These are phyloP conservation scores for Potamarius usumacintae DNA, from an alignment of 2,113 vertebrate species.

Conservation along the genomic window DNA sequence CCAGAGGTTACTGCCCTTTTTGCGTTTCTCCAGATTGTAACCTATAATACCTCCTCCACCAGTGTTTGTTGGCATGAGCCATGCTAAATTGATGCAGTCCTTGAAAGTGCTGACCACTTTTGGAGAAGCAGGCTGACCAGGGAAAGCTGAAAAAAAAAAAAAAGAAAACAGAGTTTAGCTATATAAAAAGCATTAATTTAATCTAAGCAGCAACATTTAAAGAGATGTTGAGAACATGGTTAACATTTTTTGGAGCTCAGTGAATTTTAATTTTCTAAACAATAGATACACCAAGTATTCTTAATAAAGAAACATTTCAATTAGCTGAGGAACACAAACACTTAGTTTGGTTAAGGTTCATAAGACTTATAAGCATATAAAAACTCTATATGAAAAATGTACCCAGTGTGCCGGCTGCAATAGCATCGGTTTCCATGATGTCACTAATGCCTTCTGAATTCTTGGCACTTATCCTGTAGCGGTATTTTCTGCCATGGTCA, in stretches of 20 bases:
- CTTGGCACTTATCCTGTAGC: slow-evolving; percentile 81
- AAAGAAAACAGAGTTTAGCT: neutral
- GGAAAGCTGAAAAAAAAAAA: slow-evolving; percentile 69
- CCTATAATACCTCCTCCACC: slow-evolving; percentile 78
- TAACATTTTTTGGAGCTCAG: neutral
- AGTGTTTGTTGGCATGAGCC: slow-evolving; percentile 75
- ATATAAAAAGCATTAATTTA: neutral
- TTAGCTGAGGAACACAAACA: neutral
- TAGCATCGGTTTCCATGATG: slow-evolving; percentile 76
- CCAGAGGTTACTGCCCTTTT: slow-evolving; percentile 83
- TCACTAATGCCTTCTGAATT: slow-evolving; percentile 80
- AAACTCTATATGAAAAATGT: slow-evolving; percentile 41
- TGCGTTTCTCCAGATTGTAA: slow-evolving; percentile 85
- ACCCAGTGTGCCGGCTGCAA: slow-evolving; percentile 79
- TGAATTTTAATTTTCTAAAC: neutral
- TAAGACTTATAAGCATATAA: neutral
- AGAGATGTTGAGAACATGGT: neutral
- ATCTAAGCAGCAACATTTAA: neutral
- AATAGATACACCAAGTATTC: neutral
- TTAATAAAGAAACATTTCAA: neutral
- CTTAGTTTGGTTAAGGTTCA: neutral
- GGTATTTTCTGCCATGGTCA: slow-evolving; percentile 78
- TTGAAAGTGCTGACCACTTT: slow-evolving; percentile 76
- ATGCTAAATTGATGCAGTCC: slow-evolving; percentile 76
- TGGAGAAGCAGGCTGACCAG: slow-evolving; percentile 76